A percentile compares a stretch with the other conserved stretches of the same genome.
phyloP scores from a whole-genome alignment of 2,888 invertebrate genomes.

The Neria commutata region DNA sequence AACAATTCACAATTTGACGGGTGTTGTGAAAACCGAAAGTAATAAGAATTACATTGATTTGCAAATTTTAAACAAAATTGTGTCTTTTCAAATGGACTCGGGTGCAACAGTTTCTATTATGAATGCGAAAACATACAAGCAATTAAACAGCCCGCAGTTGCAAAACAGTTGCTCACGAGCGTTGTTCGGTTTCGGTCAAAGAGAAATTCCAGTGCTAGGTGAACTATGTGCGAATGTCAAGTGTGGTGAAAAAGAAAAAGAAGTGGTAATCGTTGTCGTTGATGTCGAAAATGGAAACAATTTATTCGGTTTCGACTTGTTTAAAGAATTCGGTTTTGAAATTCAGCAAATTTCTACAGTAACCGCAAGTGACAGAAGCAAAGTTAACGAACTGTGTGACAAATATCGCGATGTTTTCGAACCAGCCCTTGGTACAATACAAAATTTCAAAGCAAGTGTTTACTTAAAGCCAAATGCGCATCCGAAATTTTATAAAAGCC shows the following conservation, averaged over 20 bases:
- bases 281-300: slow-evolving; percentile 21
- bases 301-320: slow-evolving; percentile 26
- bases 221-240: slow-evolving; percentile 17
- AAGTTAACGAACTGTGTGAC: slow-evolving; percentile 4
- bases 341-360: slow-evolving; percentile 6
- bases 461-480: slow-evolving; percentile 4
- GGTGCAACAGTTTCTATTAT: slow-evolving; percentile 26
- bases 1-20: slow-evolving; percentile 11
- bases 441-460: slow-evolving; percentile 9
- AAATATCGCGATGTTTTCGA: slow-evolving; percentile 12
- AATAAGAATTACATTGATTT: slow-evolving; percentile 21
- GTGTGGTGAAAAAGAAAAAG: slow-evolving; percentile 19
- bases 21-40: slow-evolving; percentile 1
- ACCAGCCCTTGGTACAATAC: slow-evolving; percentile 1
- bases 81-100: slow-evolving; percentile 29
- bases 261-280: not conserved
- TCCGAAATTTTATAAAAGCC: slow-evolving; percentile 1
- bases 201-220: slow-evolving; percentile 17
- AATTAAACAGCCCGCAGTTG: slow-evolving; percentile 12
- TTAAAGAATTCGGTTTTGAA: slow-evolving; percentile 21
- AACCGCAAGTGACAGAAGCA: not conserved
- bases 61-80: slow-evolving; percentile 7
- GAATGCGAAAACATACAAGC: slow-evolving; percentile 18
- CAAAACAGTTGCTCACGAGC: slow-evolving; percentile 3
- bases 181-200: slow-evolving; percentile 22